These are phyloP conservation scores for Drosophila meridionalis DNA, from an alignment of 2,888 invertebrate genomes.

Conservation along the genomic window DNA sequence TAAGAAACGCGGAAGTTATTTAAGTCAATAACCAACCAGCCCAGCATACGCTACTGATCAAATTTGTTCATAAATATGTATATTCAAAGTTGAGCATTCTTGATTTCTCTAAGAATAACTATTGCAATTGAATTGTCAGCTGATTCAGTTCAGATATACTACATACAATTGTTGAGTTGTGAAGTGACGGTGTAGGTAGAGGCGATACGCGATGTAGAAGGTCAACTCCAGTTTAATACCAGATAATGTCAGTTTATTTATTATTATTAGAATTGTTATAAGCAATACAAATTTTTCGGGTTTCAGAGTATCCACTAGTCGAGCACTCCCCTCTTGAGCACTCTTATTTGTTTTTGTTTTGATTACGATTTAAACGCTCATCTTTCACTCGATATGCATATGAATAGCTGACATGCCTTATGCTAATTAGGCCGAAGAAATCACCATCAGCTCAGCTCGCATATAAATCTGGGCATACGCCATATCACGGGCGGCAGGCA, in stretches of 20 bases:
- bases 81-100: too few relatives aligned
- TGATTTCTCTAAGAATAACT: not conserved
- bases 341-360: not conserved
- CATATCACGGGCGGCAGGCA: not conserved
- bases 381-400: conserved; percentile 42
- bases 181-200: not conserved
- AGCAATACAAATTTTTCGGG: too few relatives aligned
- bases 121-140: not conserved
- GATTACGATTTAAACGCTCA: not conserved
- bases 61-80: too few relatives aligned
- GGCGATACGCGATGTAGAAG: not conserved
- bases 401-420: conserved; percentile 25
- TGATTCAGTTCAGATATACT: too few relatives aligned
- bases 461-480: conserved; percentile 26
- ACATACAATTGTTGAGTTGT: not conserved
- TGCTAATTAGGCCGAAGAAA: conserved; percentile 29
- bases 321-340: not conserved
- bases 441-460: conserved; percentile 12
- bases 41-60: too few relatives aligned
- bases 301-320: not conserved
- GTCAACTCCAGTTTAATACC: too few relatives aligned
- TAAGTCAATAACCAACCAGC: too few relatives aligned
- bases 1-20: too few relatives aligned
- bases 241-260: too few relatives aligned
- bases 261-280: too few relatives aligned